These are phyloP conservation scores for Megaceryle alcyon DNA, from an alignment of 2,797 vertebrate species.

Conservation along the genomic window DNA sequence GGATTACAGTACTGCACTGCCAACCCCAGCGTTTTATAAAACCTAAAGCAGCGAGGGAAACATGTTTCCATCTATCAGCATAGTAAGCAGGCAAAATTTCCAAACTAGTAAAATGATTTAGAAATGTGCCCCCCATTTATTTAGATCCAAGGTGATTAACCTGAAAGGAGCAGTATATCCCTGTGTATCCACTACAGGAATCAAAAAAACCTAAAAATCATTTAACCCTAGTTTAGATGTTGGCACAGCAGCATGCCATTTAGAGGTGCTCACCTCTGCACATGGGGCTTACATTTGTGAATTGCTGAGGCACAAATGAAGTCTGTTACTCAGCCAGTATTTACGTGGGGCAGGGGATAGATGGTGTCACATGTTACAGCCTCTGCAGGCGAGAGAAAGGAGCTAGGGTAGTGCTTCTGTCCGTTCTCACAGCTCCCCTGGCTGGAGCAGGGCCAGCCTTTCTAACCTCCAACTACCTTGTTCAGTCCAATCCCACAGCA, in stretches of 20 bases:
- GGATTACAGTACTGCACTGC: background rate
- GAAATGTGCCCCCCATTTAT: background rate
- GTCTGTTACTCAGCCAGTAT: background rate
- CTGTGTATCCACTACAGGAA: background rate
- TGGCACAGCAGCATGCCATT: background rate
- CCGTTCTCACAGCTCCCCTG: background rate
- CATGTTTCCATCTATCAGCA: background rate
- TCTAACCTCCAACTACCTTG: background rate
- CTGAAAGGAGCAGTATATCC: background rate
- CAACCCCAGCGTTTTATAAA: background rate
- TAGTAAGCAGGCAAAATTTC: background rate
- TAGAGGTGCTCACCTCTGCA: background rate
- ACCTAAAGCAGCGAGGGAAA: background rate
- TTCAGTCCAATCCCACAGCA: background rate
- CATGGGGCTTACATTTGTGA: background rate
- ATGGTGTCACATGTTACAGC: rapidly evolving
- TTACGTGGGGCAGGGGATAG: rapidly evolving
- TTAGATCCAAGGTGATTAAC: background rate
- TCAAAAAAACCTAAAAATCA: background rate
- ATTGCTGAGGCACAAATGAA: background rate
- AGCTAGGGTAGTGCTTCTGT: rapidly evolving
- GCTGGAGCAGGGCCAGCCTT: background rate
- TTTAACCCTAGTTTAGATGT: background rate
- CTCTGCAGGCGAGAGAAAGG: rapidly evolving
- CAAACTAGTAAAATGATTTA: background rate